Evolutionary conservation across 2,888 invertebrate genomes (phyloP).

Genomic region (Plagiodera versicolora): DNA sequence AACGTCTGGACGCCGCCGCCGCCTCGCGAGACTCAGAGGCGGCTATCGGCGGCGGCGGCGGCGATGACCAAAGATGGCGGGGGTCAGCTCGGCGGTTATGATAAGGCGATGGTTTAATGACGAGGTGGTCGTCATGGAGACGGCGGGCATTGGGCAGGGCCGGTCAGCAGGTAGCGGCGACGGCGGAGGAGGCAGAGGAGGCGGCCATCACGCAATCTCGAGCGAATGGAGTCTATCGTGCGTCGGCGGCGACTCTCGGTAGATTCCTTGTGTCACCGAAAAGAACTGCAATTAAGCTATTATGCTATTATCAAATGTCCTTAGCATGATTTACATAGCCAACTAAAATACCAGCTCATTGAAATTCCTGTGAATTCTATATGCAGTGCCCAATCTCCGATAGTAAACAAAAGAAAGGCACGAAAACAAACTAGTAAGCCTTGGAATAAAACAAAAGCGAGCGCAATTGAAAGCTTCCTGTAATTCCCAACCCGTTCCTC

Average conservation of each 20-base stretch:
- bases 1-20: slow-evolving; percentile 33
- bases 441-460: too few relatives aligned
- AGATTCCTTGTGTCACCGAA: slow-evolving; percentile 28
- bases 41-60: slow-evolving; percentile 38
- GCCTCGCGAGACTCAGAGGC: slow-evolving; percentile 15
- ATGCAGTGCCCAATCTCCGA: too few relatives aligned
- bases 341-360: too few relatives aligned
- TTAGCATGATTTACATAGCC: too few relatives aligned
- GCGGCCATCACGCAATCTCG: slow-evolving; percentile 56
- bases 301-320: too few relatives aligned
- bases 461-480: not conserved
- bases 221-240: slow-evolving; percentile 45
- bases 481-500: not conserved
- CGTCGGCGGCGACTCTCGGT: slow-evolving; percentile 31
- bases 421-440: too few relatives aligned
- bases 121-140: slow-evolving; percentile 58
- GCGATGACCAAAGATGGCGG: slow-evolving; percentile 56
- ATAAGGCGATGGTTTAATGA: slow-evolving; percentile 62
- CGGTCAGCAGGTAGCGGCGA: slow-evolving; percentile 53
- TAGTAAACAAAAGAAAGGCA: too few relatives aligned
- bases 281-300: too few relatives aligned
- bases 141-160: slow-evolving; percentile 58
- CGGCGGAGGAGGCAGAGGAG: slow-evolving; percentile 41
- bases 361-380: too few relatives aligned
- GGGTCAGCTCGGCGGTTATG: slow-evolving; percentile 57